These are phyloP conservation scores for Anas platyrhynchos DNA, from an alignment of 2,113 vertebrate genomes.

Conservation along the genomic window DNA sequence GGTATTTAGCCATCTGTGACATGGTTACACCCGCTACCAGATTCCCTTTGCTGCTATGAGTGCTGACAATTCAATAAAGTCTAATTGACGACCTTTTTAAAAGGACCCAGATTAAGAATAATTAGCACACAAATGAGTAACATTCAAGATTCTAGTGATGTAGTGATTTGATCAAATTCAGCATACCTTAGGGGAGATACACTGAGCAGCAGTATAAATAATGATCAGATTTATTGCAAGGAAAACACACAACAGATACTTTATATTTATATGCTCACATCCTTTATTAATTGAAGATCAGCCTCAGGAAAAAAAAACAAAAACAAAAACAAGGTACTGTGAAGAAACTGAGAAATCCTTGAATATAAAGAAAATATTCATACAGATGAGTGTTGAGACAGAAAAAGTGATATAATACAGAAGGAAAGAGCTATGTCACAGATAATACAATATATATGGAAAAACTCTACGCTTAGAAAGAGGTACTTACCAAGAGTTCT, in stretches of 20 bases:
- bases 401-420: neutral
- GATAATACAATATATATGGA: neutral
- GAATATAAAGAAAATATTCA: neutral
- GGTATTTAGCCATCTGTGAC: constrained; percentile 53
- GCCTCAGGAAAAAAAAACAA: neutral
- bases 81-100: constrained; percentile 38
- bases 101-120: constrained; percentile 51
- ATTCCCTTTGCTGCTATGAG: constrained; percentile 10
- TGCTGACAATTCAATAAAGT: constrained; percentile 43
- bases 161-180: constrained; percentile 19
- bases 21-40: constrained; percentile 5
- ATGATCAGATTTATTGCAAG: constrained; percentile 12
- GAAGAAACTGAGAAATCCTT: neutral
- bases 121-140: constrained; percentile 41
- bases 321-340: neutral
- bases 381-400: neutral
- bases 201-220: neutral
- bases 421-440: neutral
- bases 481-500: neutral
- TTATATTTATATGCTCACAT: neutral
- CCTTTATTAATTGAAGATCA: constrained; percentile 33
- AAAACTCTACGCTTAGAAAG: neutral
- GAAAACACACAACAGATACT: neutral
- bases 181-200: constrained; percentile 19
- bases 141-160: neutral